Percentiles rank a stretch among this genome's conserved stretches.
Evolutionary conservation across 2,797 vertebrate genomes (phyloP).

Genomic region (Acanthis flammea): DNA sequence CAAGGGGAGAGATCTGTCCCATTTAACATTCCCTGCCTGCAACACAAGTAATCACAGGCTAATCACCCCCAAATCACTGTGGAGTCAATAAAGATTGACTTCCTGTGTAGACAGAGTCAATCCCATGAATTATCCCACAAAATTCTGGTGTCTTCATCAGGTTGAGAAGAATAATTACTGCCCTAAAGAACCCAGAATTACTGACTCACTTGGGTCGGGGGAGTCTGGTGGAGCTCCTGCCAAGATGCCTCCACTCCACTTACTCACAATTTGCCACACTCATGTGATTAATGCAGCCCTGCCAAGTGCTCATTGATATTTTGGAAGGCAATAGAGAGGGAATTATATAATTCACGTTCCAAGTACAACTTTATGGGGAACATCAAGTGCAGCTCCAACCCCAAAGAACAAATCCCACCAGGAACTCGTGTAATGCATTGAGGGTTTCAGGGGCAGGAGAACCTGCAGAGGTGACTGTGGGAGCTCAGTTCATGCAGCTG

Average conservation of each 20-base stretch:
- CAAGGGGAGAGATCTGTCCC: neutral
- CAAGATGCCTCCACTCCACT: neutral
- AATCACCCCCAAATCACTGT: neutral
- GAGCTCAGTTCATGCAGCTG: neutral
- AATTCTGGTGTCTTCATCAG: neutral
- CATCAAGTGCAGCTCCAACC: neutral
- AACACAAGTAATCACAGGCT: neutral
- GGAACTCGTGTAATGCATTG: accelerated
- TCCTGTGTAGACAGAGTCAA: neutral
- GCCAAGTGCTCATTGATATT: neutral
- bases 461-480: neutral
- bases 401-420: neutral
- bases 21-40: neutral
- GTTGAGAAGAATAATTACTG: neutral
- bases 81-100: neutral
- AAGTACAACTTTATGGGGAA: neutral
- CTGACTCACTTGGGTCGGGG: neutral
- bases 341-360: neutral
- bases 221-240: neutral
- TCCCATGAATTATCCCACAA: neutral
- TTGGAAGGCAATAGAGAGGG: neutral
- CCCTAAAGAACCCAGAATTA: neutral
- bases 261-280: neutral
- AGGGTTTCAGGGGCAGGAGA: neutral
- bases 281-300: neutral